Conservation (phyloP, 2,888 invertebrate species). For the Pseudococcus viburni region DNA sequence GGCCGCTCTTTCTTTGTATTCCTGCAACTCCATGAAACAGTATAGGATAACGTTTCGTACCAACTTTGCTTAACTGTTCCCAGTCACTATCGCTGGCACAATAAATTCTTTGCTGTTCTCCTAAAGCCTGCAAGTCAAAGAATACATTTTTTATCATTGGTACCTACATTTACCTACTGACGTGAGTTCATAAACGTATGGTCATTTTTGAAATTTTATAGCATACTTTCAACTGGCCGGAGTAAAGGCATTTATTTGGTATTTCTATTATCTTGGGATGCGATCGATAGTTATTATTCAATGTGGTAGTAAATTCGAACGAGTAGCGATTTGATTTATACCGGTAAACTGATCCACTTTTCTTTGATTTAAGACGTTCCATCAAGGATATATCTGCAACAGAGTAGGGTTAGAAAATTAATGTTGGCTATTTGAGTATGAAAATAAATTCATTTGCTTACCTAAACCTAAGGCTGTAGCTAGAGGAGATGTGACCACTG, state of each 20-base stretch:
- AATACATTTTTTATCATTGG: background rate
- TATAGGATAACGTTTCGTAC: constrained; percentile 72
- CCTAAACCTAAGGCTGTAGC: constrained; percentile 72
- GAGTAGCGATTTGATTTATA: constrained; percentile 61
- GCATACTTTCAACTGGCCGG: constrained; percentile 75
- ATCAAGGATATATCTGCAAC: constrained; percentile 77
- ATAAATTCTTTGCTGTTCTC: background rate
- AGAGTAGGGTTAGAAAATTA: no score
- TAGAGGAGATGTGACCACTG: constrained; percentile 73
- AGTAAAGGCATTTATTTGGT: constrained; percentile 82
- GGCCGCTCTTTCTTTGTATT: constrained; percentile 74
- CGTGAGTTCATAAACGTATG: no score
- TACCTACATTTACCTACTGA: background rate
- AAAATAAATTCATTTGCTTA: constrained; percentile 68
- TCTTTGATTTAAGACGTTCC: constrained; percentile 77
- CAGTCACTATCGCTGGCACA: constrained; percentile 69
- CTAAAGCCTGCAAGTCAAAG: background rate
- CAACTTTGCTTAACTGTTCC: constrained; percentile 70
- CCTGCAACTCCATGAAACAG: constrained; percentile 77
- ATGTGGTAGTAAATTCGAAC: constrained; percentile 76
- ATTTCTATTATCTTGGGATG: constrained; percentile 78
- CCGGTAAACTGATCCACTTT: constrained; percentile 73
- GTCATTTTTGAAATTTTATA: constrained; percentile 42
- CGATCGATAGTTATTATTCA: constrained; percentile 83
- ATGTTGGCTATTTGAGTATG: no score